Conservation (phyloP, 2,113 vertebrate genomes). For the Madoqua kirkii region DNA sequence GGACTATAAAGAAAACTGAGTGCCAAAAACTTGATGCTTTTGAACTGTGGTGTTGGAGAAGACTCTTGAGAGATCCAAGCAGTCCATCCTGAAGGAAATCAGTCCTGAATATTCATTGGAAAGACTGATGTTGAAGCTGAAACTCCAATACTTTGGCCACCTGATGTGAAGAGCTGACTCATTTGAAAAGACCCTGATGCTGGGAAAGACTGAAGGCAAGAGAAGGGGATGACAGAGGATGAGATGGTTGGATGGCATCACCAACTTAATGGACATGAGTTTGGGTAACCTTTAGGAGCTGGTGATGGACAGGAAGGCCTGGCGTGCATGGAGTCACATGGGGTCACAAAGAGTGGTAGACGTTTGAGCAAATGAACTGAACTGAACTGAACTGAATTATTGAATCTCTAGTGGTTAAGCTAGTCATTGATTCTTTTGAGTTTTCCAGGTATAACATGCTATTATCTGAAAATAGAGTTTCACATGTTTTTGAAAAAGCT, state of each 20-base stretch:
- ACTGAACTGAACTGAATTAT: background rate
- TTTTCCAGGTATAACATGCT: background rate
- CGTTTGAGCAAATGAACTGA: accelerated
- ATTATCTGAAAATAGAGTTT: background rate
- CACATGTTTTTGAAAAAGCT: background rate
- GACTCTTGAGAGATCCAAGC: background rate
- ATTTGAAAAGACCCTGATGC: background rate
- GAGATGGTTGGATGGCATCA: background rate
- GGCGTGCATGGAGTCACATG: background rate
- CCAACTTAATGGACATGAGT: background rate
- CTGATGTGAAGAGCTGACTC: background rate
- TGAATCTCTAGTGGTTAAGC: background rate
- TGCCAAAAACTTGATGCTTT: background rate
- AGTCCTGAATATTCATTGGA: background rate
- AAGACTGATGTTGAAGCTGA: background rate
- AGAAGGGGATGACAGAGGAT: background rate
- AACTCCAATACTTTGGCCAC: background rate
- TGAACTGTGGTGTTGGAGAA: background rate
- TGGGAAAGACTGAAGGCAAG: background rate
- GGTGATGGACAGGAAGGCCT: background rate
- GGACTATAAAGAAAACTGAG: background rate
- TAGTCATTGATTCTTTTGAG: background rate
- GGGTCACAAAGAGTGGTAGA: background rate
- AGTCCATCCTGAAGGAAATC: background rate
- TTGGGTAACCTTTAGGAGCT: background rate